phyloP scores from a whole-genome alignment of 2,113 vertebrate species.

The Bujurquina vittata region DNA sequence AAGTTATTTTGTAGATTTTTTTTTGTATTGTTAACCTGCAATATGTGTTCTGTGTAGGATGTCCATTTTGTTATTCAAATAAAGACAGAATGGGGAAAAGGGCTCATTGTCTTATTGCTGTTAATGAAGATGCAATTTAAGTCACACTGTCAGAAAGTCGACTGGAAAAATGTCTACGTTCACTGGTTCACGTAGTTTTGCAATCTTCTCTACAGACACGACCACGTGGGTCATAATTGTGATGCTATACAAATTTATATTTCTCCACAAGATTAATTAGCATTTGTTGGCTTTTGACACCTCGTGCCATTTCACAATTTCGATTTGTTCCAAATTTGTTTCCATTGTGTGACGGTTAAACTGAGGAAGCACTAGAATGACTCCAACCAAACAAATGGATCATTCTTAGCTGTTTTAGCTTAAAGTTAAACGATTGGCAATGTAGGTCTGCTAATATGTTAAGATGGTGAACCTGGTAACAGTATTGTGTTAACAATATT shows the following conservation, averaged over 20 bases:
- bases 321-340: too few relatives aligned
- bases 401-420: too few relatives aligned
- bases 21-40: conserved; percentile 79
- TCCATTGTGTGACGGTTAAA: background rate
- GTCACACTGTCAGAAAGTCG: background rate
- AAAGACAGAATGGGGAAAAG: conserved; percentile 63
- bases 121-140: background rate
- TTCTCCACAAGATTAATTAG: background rate
- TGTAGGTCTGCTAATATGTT: too few relatives aligned
- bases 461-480: too few relatives aligned
- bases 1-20: conserved; percentile 82
- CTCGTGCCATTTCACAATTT: background rate
- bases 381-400: background rate
- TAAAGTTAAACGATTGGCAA: too few relatives aligned
- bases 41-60: conserved; percentile 76
- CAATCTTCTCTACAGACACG: background rate
- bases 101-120: background rate
- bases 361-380: background rate
- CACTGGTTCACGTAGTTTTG: background rate
- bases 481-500: too few relatives aligned
- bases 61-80: conserved; percentile 78
- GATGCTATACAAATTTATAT: background rate
- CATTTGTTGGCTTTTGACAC: background rate
- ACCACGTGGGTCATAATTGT: background rate
- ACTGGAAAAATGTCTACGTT: background rate